phyloP scores from a whole-genome alignment of 2,888 invertebrate species.

The Caenorhabditis japonica region DNA sequence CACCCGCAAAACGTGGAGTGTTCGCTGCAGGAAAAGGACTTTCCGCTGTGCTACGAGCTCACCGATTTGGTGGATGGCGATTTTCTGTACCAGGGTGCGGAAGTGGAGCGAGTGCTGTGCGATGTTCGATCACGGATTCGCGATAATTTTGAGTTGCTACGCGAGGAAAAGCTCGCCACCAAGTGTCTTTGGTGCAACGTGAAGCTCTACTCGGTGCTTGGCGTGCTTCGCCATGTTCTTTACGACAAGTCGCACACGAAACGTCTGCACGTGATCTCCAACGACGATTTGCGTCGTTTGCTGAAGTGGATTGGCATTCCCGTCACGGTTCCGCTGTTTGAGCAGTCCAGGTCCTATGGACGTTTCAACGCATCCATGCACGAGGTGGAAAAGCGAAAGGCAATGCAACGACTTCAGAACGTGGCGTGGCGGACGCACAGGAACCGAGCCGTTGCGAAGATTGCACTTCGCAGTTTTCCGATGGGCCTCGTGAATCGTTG shows the following conservation, averaged over 20 bases:
- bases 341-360: not conserved
- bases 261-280: not conserved
- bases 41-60: constrained; percentile 20
- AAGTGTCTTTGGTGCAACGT: constrained; percentile 19
- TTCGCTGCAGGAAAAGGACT: constrained; percentile 19
- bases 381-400: not conserved
- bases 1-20: not conserved
- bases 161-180: constrained; percentile 4
- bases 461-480: constrained; percentile 12
- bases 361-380: not conserved
- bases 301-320: constrained; percentile 3
- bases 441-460: not conserved
- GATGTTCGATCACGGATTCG: not conserved
- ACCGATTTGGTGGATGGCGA: constrained; percentile 1
- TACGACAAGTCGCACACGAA: constrained; percentile 18
- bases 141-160: not conserved
- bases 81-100: constrained; percentile 8
- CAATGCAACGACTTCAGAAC: constrained; percentile 15
- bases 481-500: constrained; percentile 28
- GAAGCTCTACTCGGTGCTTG: not conserved
- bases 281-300: constrained; percentile 25
- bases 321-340: constrained; percentile 13
- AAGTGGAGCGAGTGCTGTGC: constrained; percentile 1
- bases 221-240: constrained; percentile 18
- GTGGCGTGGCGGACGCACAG: not conserved